Percentiles rank a stretch among this genome's conserved stretches.
These are phyloP conservation scores for Troides aeacus DNA, from an alignment of 2,888 invertebrate genomes.

Conservation along the genomic window DNA sequence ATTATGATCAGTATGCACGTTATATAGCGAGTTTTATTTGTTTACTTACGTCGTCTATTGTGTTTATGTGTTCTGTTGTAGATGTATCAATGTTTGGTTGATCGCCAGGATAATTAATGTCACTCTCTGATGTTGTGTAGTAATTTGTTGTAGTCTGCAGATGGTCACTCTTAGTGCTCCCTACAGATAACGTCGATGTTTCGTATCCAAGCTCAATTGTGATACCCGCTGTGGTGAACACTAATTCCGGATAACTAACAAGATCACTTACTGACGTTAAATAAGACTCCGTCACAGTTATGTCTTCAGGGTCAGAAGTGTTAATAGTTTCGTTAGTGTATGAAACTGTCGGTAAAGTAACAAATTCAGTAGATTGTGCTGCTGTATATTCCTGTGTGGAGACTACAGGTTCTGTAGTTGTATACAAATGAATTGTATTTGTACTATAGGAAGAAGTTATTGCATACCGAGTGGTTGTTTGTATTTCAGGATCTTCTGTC, in stretches of 20 bases:
- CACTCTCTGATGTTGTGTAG: conserved; percentile 4
- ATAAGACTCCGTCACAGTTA: conserved; percentile 22
- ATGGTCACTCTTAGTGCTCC: conserved; percentile 6
- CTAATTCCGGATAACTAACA: neutral
- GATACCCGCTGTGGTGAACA: neutral
- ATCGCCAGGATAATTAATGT: conserved; percentile 5
- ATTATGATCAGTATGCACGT: too few relatives aligned
- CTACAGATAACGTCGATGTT: neutral
- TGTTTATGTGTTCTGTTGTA: neutral
- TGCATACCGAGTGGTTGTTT: conserved; percentile 5
- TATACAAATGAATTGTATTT: neutral
- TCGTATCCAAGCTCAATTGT: conserved; percentile 9
- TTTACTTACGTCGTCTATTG: conserved; percentile 4
- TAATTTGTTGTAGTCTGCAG: conserved; percentile 7
- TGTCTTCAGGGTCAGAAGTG: conserved; percentile 29
- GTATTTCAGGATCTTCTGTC: conserved; percentile 11
- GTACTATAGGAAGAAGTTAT: conserved; percentile 1
- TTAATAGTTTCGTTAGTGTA: neutral
- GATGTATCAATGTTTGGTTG: neutral
- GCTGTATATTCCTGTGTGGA: conserved; percentile 7
- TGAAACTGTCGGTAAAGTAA: neutral
- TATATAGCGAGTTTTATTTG: neutral
- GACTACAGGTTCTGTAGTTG: neutral
- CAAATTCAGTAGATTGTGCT: neutral
- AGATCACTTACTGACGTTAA: conserved; percentile 3